A percentile compares a stretch with the other conserved stretches of the same genome.
These are phyloP conservation scores for Plagodis pulveraria DNA, from an alignment of 2,888 invertebrate species.

Conservation along the genomic window DNA sequence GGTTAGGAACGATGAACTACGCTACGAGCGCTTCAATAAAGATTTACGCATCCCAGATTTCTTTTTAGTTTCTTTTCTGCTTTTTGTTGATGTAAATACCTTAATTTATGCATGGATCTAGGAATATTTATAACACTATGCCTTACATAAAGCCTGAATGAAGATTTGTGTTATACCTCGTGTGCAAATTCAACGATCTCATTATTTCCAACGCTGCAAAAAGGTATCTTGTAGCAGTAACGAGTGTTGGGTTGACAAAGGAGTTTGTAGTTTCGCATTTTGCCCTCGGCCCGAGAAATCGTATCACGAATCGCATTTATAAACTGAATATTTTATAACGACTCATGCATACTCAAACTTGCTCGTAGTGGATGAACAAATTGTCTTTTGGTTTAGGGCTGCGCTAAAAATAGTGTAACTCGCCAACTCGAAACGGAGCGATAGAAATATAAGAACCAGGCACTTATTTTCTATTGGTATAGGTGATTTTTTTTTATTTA, in stretches of 20 bases:
- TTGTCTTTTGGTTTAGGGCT: slow-evolving; percentile 48
- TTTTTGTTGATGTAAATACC: not conserved
- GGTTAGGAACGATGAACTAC: no score
- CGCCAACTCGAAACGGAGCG: not conserved
- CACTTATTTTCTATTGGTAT: no score
- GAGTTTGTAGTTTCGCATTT: slow-evolving; percentile 35
- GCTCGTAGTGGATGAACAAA: slow-evolving; percentile 47
- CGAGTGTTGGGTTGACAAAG: slow-evolving; percentile 44
- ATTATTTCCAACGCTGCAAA: slow-evolving; percentile 32
- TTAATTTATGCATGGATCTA: not conserved
- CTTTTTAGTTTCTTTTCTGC: not conserved
- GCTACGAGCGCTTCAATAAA: no score
- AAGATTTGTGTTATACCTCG: slow-evolving; percentile 27
- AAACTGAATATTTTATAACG: slow-evolving; percentile 55
- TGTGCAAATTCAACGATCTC: slow-evolving; percentile 34
- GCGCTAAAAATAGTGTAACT: slow-evolving; percentile 9
- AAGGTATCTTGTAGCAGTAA: slow-evolving; percentile 26
- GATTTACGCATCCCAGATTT: no score
- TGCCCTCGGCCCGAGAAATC: slow-evolving; percentile 41
- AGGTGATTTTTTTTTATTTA: no score
- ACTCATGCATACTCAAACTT: slow-evolving; percentile 50
- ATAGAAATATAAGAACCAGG: no score
- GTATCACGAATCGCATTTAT: slow-evolving; percentile 52
- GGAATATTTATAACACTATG: slow-evolving; percentile 22
- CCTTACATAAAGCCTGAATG: slow-evolving; percentile 25